Percentiles rank a stretch among this genome's conserved stretches.
Evolutionary conservation across 1,140 invertebrate species (phyloP).

Genomic region (Pogonognathellus flavescens): DNA sequence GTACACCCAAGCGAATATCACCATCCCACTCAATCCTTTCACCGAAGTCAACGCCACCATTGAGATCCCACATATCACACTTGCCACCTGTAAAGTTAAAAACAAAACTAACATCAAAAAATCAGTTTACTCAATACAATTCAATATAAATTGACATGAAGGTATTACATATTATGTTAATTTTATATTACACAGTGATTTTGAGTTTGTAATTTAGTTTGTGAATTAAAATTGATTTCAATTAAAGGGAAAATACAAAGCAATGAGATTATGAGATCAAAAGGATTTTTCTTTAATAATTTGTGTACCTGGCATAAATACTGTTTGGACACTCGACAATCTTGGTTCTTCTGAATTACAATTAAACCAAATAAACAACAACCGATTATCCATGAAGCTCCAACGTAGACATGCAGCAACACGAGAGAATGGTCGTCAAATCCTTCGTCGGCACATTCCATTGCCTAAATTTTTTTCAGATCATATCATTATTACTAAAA

Average conservation of each 20-base stretch:
- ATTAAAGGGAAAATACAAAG: background rate
- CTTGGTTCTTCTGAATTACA: conserved; percentile 83
- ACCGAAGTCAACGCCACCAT: conserved; percentile 85
- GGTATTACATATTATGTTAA: no score
- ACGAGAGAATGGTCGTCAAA: conserved; percentile 78
- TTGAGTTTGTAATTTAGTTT: no score
- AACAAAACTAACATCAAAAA: no score
- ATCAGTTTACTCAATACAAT: no score
- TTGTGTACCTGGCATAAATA: conserved; percentile 78
- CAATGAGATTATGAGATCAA: background rate
- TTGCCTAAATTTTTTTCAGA: conserved; percentile 9
- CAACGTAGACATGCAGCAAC: conserved; percentile 83
- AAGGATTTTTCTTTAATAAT: background rate
- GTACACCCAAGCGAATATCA: conserved; percentile 87
- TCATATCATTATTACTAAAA: background rate
- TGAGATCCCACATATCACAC: conserved; percentile 84
- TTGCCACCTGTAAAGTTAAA: conserved; percentile 57
- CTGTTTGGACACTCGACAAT: conserved; percentile 87
- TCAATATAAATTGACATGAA: no score
- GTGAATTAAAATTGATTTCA: no score
- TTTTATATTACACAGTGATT: no score
- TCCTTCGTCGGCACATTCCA: conserved; percentile 74
- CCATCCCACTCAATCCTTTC: conserved; percentile 78
- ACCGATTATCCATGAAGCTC: conserved; percentile 85
- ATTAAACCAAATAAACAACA: conserved; percentile 85